Evolutionary conservation across 2,113 vertebrate species (phyloP), one percentile per base, ranked within the genome.

Genomic region (Ranitomeya imitator): DNA sequence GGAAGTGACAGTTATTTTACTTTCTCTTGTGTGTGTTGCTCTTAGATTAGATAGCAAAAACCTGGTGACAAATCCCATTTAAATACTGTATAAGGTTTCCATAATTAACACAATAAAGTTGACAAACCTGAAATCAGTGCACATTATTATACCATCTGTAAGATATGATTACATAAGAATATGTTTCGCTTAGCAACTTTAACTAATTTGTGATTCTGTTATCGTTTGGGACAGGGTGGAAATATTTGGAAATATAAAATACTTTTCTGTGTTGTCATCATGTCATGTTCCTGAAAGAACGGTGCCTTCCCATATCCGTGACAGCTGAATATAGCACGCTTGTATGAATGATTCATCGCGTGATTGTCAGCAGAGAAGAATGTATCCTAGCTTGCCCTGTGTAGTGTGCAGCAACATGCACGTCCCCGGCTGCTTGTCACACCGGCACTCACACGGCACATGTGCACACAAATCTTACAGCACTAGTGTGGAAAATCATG

Each of bases 301-400:
- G 26, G 26, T 60, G 26, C 19, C 26, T 61, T 86, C 85, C 23
- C 23, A 52, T 86, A 65, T 69, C 57, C 23, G 23, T 13, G 23
- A 26, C 57, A 80, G 61, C 60, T 55, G 52, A 21, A 51, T 12
- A 8, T 11, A 74, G 31, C 67, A 82, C 82, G 23, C 59, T n/a
- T 65, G 19, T 67, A 63, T 88, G 52, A 74, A 45, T 88, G 79
- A 88, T 9, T 19, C 86, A 67, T 26, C 31, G 19, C 26, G 80
- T 88, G 21, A 13, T 19, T 60, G 54, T 69, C 45, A 37, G n/a
- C 19, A 61, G 86, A 67, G 23, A 79, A 78, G 85, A 86, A 86
- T 86, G 74, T 74, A 73, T 45, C 63, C n/a, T n/a, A 37, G 13
- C 81, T 15, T 69, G 45, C 57, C 55, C 86, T 88, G 26, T 65